phyloP scores from a whole-genome alignment of 1,140 invertebrate genomes.

The Matsumurasca onukii region DNA sequence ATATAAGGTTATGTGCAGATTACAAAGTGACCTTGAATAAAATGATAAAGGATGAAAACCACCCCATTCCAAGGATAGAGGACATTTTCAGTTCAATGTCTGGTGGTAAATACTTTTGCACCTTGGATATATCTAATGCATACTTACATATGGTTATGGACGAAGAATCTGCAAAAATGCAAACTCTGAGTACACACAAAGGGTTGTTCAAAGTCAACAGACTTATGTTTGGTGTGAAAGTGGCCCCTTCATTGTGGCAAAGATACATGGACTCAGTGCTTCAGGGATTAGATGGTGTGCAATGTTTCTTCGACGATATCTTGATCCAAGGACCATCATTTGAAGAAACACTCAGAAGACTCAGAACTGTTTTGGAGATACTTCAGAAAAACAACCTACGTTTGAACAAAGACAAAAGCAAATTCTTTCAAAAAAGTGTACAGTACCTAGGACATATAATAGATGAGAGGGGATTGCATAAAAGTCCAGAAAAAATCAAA shows the following conservation, averaged over 20 bases:
- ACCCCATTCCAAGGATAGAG: conserved; percentile 33
- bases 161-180: not conserved
- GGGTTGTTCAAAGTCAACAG: conserved; percentile 39
- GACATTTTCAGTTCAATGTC: conserved; percentile 26
- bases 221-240: conserved; percentile 43
- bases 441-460: conserved; percentile 41
- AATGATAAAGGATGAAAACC: conserved; percentile 14
- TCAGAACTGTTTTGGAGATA: not conserved
- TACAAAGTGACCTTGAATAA: conserved; percentile 39
- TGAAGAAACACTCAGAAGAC: not conserved
- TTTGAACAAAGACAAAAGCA: conserved; percentile 31
- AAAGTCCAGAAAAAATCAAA: conserved; percentile 38
- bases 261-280: conserved; percentile 41
- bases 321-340: conserved; percentile 12
- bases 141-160: not conserved
- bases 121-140: not conserved
- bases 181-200: conserved; percentile 37
- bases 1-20: conserved; percentile 45
- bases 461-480: conserved; percentile 32
- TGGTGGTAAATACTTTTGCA: not conserved
- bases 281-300: not conserved
- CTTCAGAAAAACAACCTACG: conserved; percentile 15
- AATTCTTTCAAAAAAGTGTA: conserved; percentile 28
- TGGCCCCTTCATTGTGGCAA: conserved; percentile 43
- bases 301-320: conserved; percentile 35